phyloP scores from a whole-genome alignment of 1,140 invertebrate species.

The Aphelenchoides fujianensis region DNA sequence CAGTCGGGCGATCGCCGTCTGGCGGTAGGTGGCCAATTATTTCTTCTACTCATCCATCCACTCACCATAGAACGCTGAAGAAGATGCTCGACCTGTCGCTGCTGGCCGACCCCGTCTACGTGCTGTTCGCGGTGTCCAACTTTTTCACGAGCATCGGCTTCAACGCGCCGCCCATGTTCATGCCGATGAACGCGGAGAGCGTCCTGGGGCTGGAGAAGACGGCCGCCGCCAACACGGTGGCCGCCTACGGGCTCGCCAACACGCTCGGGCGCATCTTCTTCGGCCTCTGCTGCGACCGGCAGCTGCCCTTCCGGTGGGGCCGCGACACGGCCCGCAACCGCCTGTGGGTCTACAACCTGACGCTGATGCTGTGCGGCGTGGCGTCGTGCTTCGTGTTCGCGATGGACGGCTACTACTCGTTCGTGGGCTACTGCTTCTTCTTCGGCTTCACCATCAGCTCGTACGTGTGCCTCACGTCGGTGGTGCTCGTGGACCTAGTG shows the following conservation, averaged over 20 bases:
- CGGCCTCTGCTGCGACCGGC: slow-evolving; percentile 69
- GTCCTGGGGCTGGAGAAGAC: slow-evolving; percentile 68
- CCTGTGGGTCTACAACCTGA: slow-evolving; percentile 78
- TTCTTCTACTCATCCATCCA: slow-evolving; percentile 30
- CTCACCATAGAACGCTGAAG: slow-evolving; percentile 68
- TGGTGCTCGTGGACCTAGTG: slow-evolving; percentile 83
- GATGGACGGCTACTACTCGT: slow-evolving; percentile 78
- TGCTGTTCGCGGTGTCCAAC: slow-evolving; percentile 86
- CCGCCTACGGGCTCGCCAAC: slow-evolving; percentile 86
- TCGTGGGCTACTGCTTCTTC: slow-evolving; percentile 74
- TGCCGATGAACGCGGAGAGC: slow-evolving; percentile 64
- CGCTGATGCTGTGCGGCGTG: slow-evolving; percentile 79
- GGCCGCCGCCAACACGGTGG: slow-evolving; percentile 80
- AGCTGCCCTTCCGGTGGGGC: slow-evolving; percentile 79
- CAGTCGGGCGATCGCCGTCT: slow-evolving; percentile 38
- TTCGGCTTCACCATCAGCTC: slow-evolving; percentile 79
- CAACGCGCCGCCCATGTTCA: slow-evolving; percentile 84
- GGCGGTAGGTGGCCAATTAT: slow-evolving; percentile 36
- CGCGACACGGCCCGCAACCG: slow-evolving; percentile 73
- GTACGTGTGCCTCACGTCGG: slow-evolving; percentile 91
- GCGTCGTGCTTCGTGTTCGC: slow-evolving; percentile 75
- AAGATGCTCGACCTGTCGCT: slow-evolving; percentile 82
- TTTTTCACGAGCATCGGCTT: slow-evolving; percentile 93
- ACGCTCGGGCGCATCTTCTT: slow-evolving; percentile 73
- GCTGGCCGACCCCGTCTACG: slow-evolving; percentile 79